Evolutionary conservation across 2,797 vertebrate genomes (phyloP).

Genomic region (Muscicapa striata): DNA sequence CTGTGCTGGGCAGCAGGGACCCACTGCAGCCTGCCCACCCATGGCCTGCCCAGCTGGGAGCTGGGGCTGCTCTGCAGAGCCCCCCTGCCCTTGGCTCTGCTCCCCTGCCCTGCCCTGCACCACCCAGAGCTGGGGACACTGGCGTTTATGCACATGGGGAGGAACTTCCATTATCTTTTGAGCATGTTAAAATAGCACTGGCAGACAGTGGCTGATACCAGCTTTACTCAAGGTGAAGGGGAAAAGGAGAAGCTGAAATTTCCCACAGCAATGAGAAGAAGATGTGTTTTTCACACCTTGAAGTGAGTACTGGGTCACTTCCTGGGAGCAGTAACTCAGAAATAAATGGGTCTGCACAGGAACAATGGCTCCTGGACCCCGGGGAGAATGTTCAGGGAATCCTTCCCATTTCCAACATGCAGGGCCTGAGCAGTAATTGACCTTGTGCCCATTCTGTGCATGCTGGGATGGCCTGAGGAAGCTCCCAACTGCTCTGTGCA

Average conservation of each 20-base stretch:
- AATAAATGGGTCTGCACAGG: background rate
- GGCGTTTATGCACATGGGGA: background rate
- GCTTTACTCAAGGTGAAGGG: background rate
- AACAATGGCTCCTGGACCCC: background rate
- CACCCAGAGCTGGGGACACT: background rate
- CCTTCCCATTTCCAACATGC: background rate
- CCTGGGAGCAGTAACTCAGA: background rate
- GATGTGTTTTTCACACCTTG: background rate
- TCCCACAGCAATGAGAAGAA: background rate
- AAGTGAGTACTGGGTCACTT: background rate
- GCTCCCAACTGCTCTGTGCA: background rate
- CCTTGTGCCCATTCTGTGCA: background rate
- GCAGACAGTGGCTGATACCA: background rate
- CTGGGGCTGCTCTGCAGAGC: background rate
- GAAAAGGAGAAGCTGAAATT: background rate
- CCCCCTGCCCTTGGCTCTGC: background rate
- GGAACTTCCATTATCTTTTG: background rate
- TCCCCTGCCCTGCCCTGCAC: background rate
- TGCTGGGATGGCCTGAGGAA: accelerated
- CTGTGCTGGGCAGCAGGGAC: background rate
- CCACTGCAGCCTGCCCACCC: too few relatives aligned
- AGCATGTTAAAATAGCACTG: background rate
- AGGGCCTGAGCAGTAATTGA: background rate
- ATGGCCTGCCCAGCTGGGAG: too few relatives aligned
- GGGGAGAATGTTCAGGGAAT: background rate